A percentile compares a stretch with the other conserved stretches of the same genome.
Conservation (phyloP, 2,113 vertebrate genomes). For the Poicephalus meyeri region DNA sequence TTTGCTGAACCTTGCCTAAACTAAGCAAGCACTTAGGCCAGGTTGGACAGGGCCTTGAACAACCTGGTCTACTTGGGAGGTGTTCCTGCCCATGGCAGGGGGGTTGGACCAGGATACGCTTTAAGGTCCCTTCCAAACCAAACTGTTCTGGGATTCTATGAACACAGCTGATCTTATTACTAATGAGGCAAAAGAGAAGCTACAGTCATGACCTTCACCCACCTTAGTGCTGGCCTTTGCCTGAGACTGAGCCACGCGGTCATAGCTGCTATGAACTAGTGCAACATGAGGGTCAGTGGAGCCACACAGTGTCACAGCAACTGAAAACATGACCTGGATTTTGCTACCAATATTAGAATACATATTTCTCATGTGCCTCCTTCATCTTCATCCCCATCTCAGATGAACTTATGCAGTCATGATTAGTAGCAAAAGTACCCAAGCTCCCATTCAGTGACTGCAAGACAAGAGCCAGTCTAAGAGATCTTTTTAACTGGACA, state of each 20-base stretch:
- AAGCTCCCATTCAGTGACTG: background rate
- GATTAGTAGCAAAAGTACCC: background rate
- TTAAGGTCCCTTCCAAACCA: background rate
- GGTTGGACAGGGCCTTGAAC: background rate
- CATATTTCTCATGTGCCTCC: background rate
- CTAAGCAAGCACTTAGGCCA: background rate
- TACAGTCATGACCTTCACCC: background rate
- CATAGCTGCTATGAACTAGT: background rate
- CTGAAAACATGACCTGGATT: background rate
- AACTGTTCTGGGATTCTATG: background rate
- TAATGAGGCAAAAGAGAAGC: background rate
- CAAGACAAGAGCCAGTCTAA: background rate
- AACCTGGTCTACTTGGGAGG: background rate
- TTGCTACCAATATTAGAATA: background rate
- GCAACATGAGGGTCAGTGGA: background rate
- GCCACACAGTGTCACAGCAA: rapidly evolving
- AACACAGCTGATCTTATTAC: background rate
- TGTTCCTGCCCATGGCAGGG: background rate
- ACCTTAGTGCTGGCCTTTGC: background rate
- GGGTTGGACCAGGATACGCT: background rate
- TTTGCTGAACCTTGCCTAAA: background rate
- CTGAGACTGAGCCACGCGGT: background rate
- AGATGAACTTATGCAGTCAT: background rate
- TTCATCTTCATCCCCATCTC: background rate
- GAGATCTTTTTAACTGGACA: background rate